Conservation (phyloP, 2,797 vertebrate genomes). For the Melanotaenia trifasciata region DNA sequence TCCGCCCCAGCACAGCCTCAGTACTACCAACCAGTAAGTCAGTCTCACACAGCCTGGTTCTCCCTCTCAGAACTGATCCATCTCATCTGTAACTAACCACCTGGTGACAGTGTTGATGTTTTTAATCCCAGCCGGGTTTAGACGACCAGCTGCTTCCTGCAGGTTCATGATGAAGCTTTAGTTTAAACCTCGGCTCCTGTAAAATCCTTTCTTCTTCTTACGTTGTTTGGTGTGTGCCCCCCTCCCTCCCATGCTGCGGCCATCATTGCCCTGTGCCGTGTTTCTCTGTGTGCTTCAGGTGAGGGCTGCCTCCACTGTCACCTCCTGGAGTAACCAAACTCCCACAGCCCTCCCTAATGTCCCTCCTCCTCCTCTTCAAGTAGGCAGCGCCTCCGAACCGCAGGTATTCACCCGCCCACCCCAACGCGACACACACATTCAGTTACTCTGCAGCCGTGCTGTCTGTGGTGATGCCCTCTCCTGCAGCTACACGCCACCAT, state of each 20-base stretch:
- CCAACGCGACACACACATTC: slow-evolving; percentile 28
- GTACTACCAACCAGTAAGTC: slow-evolving; percentile 83
- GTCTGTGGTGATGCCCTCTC: neutral
- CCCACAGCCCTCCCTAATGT: slow-evolving; percentile 96
- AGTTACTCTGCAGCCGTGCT: no score
- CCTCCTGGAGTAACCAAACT: slow-evolving; percentile 99
- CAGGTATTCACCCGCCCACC: slow-evolving; percentile 86
- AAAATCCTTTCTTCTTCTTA: neutral
- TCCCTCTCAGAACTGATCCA: no score
- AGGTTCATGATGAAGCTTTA: no score
- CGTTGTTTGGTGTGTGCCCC: slow-evolving; percentile 14
- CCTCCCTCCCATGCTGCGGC: slow-evolving; percentile 12
- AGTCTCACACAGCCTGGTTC: no score
- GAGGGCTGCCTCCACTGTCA: slow-evolving; percentile 98
- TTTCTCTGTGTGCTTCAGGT: slow-evolving; percentile 95
- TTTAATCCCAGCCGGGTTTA: slow-evolving; percentile 39
- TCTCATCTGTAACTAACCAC: neutral
- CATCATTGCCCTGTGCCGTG: slow-evolving; percentile 70
- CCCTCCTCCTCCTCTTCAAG: slow-evolving; percentile 84
- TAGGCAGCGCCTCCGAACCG: slow-evolving; percentile 90
- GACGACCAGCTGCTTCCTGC: slow-evolving; percentile 22
- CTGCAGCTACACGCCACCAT: neutral
- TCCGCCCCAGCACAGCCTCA: slow-evolving; percentile 59
- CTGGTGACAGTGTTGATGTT: slow-evolving; percentile 7
- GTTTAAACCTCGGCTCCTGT: neutral